Percentiles rank a stretch among this genome's conserved stretches.
Conservation (phyloP, 2,113 vertebrate genomes). For the Brachyhypopomus gauderio region DNA sequence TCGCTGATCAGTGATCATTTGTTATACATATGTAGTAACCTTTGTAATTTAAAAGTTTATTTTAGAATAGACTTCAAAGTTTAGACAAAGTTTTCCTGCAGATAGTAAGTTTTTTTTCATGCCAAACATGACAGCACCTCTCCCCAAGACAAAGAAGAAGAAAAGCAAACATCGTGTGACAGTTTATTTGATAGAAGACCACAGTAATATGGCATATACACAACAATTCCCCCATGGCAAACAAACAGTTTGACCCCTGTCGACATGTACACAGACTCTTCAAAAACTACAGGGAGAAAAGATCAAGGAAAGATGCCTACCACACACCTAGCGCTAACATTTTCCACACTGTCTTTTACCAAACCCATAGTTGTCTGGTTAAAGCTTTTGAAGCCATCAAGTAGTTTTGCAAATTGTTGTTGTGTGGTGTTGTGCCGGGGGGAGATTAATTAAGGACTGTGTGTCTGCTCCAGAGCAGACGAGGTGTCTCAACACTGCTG, state of each 20-base stretch:
- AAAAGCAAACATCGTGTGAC: conserved; percentile 21
- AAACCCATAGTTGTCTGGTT: conserved; percentile 45
- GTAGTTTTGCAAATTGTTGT: conserved; percentile 65
- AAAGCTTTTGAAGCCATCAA: conserved; percentile 69
- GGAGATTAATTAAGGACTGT: conserved; percentile 74
- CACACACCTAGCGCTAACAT: conserved; percentile 66
- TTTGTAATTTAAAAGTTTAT: background rate
- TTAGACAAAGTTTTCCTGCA: background rate
- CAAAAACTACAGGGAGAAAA: conserved; percentile 37
- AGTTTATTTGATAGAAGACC: conserved; percentile 34
- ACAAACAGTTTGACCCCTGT: conserved; percentile 58
- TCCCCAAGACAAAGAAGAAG: conserved; percentile 5
- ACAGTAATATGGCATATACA: conserved; percentile 58
- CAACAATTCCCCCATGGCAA: conserved; percentile 61
- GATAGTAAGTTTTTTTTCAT: background rate
- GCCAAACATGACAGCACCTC: background rate
- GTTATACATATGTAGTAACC: background rate
- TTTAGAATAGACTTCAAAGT: background rate
- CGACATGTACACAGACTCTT: conserved; percentile 55
- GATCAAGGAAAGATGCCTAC: conserved; percentile 29
- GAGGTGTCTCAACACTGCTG: conserved; percentile 57
- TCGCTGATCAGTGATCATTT: background rate
- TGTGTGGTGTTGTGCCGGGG: conserved; percentile 67
- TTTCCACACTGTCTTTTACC: conserved; percentile 58
- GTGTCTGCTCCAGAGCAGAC: conserved; percentile 67